Percentiles rank a stretch among this genome's conserved stretches.
Evolutionary conservation across 2,797 vertebrate species (phyloP).

Genomic region (Podarcis siculus): DNA sequence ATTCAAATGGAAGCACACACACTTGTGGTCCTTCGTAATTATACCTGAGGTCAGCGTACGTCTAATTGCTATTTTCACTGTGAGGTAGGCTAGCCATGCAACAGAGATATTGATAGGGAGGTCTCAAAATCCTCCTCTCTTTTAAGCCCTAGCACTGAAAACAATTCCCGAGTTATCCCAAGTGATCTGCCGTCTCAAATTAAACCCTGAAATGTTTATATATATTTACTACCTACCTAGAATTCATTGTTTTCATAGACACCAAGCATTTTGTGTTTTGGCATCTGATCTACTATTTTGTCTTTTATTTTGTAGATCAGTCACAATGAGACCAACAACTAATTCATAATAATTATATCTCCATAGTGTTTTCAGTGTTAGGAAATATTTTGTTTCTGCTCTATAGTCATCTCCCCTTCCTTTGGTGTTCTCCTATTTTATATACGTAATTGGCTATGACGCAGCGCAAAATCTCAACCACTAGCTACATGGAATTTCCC

Average conservation of each 20-base stretch:
- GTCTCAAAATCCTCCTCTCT: background rate
- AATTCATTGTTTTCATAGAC: background rate
- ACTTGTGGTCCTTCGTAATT: conserved; percentile 60
- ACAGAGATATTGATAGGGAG: conserved; percentile 55
- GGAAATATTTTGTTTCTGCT: conserved; percentile 3
- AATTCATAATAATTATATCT: conserved; percentile 21
- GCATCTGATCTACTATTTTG: background rate
- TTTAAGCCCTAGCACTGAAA: background rate
- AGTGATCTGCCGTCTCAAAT: background rate
- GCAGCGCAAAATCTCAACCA: conserved; percentile 61
- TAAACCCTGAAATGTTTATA: background rate
- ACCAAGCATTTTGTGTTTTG: background rate
- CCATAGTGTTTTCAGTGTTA: conserved; percentile 9
- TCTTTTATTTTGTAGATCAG: background rate
- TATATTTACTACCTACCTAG: background rate
- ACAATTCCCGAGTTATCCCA: background rate
- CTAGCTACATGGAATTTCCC: conserved; percentile 56
- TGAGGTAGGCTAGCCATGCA: conserved; percentile 61
- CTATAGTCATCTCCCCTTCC: background rate
- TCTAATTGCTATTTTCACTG: conserved; percentile 67
- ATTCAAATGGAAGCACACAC: conserved; percentile 44
- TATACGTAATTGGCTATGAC: conserved; percentile 35
- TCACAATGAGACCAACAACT: background rate
- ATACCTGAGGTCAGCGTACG: conserved; percentile 58
- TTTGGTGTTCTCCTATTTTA: conserved; percentile 13